phyloP scores from a whole-genome alignment of 2,888 invertebrate species.

The Mechanitis mazaeus region DNA sequence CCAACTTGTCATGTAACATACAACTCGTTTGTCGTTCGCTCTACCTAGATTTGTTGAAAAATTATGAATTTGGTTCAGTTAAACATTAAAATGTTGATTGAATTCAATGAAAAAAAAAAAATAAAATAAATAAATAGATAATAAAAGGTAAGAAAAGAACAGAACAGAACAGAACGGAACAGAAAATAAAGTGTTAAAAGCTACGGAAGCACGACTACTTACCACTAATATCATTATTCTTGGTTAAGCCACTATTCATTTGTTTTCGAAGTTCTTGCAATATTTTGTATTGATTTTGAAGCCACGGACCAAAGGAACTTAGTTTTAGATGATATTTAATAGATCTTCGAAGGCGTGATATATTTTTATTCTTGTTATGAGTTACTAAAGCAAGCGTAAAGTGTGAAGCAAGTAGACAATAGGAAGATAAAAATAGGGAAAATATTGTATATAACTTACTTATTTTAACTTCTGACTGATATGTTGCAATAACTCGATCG shows the following conservation, averaged over 20 bases:
- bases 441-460: slow-evolving; percentile 16
- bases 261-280: slow-evolving; percentile 4
- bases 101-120: neutral
- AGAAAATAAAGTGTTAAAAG: neutral
- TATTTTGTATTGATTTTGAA: slow-evolving; percentile 8
- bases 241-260: neutral
- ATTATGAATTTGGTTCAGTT: no score
- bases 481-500: slow-evolving; percentile 18
- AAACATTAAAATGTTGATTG: no score
- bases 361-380: slow-evolving; percentile 1
- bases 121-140: neutral
- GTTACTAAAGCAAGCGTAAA: slow-evolving; percentile 12
- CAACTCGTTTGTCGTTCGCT: slow-evolving; percentile 73
- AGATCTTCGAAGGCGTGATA: slow-evolving; percentile 4
- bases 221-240: neutral
- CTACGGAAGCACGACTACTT: neutral
- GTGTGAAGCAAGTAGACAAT: neutral
- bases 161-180: neutral
- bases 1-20: slow-evolving; percentile 94
- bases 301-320: slow-evolving; percentile 9
- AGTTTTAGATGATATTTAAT: slow-evolving; percentile 9
- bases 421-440: neutral
- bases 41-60: slow-evolving; percentile 39
- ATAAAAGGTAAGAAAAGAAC: neutral
- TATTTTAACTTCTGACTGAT: slow-evolving; percentile 29